Conservation (phyloP, 2,888 invertebrate genomes). For the Bruchidius siliquastri region DNA sequence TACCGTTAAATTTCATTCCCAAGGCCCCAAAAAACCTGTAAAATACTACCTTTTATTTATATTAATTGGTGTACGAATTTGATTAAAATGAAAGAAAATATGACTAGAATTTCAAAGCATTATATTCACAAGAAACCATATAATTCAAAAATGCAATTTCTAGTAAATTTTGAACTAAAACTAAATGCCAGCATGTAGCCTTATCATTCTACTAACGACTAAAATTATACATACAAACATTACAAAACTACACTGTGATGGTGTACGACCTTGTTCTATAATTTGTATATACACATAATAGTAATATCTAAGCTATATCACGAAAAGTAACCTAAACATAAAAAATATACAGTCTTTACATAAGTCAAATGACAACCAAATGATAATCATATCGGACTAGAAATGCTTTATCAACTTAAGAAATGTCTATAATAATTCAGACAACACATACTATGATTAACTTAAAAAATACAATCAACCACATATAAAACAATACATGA, state of each 20-base stretch:
- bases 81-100: too few species aligned
- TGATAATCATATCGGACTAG: slow-evolving; percentile 22
- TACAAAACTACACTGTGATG: slow-evolving; percentile 26
- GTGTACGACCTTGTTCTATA: slow-evolving; percentile 10
- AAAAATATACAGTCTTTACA: slow-evolving; percentile 26
- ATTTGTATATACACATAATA: slow-evolving; percentile 21
- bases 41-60: too few species aligned
- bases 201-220: neutral
- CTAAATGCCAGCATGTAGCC: slow-evolving; percentile 1
- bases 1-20: too few species aligned
- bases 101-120: slow-evolving; percentile 9
- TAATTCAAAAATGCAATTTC: neutral
- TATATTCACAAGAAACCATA: slow-evolving; percentile 17
- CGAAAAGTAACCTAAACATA: slow-evolving; percentile 23
- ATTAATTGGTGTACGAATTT: too few species aligned
- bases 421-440: slow-evolving; percentile 11
- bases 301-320: slow-evolving; percentile 25
- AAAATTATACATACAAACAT: slow-evolving; percentile 24
- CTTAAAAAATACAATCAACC: slow-evolving; percentile 10
- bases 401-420: slow-evolving; percentile 24
- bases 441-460: slow-evolving; percentile 2
- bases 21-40: too few species aligned
- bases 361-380: slow-evolving; percentile 18
- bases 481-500: neutral
- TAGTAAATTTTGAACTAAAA: slow-evolving; percentile 1